Base-by-base conservation (phyloP, 1,140 invertebrate genomes). In the Akabosia matsudoensis region DNA sequence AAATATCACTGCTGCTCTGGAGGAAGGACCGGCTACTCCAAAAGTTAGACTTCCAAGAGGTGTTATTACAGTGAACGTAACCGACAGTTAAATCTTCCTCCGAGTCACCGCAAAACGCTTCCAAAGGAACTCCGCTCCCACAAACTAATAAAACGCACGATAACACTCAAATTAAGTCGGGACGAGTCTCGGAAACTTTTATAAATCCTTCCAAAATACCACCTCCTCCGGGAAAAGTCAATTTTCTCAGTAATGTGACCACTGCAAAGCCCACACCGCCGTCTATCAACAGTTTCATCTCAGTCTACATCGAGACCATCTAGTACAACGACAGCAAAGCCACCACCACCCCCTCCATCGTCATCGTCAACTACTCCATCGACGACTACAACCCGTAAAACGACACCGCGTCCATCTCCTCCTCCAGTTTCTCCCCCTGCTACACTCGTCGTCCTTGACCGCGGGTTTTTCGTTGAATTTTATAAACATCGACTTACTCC, bases 361-460 rank as follows among this genome's bases (percentile, higher is more conserved):
- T 18, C 30, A 14, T 14, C 22, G 26, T 30, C 67, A 3, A 70
- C 33, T 70, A 4, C 67, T 10, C 10, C 30, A 30, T 28, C 67
- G 28, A 30, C 67, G 67, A 10, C 33, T 10, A 70, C 24, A 4
- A 28, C 33, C 33, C 33, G 24, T 10, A 70, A 4, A 33, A 31
- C 28, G 10, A 70, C 10, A 16, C 22, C 10, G 34, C 73, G n/a
- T 22, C 26, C 73, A 22, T 3, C 52, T 4, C 28, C 73, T 28
- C 89, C 92, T 0, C 85, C 86, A 28, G 85, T 89, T 74, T 89
- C 90, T 72, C 87, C 88, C 79, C 88, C 90, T n/a, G 88, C 93
- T 16, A 95, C 93, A 18, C 89, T 97, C 72, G 93, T 94, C 33
- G 92, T 97, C 16, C 87, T 97, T 72, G 93, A 96, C 84, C 90